Conservation (phyloP, 2,113 vertebrate species). For the Pelobates fuscus region DNA sequence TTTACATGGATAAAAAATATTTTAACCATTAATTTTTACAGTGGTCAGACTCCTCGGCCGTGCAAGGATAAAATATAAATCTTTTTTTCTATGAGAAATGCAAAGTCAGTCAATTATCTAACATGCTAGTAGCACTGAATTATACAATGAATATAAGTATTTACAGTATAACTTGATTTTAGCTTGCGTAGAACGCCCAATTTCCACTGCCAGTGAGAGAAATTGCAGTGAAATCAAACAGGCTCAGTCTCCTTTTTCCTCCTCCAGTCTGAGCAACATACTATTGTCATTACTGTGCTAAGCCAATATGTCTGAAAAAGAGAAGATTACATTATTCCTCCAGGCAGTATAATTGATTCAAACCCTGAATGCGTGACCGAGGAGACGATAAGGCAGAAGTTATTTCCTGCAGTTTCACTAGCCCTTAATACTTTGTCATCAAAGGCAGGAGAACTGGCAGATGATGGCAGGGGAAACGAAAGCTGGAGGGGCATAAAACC, state of each 20-base stretch:
- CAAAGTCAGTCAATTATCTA: too few species aligned
- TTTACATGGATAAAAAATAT: too few species aligned
- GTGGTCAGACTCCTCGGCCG: too few species aligned
- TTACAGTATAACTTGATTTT: neutral
- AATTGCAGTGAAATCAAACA: neutral
- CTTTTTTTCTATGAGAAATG: neutral
- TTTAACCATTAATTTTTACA: too few species aligned
- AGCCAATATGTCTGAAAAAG: conserved; percentile 36
- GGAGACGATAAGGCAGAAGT: conserved; percentile 21
- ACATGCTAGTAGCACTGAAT: neutral
- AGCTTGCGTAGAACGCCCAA: neutral
- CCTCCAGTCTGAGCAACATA: conserved; percentile 4
- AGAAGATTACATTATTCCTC: conserved; percentile 35
- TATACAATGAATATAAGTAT: neutral
- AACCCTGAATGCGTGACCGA: conserved; percentile 10
- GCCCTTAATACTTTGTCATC: conserved; percentile 17
- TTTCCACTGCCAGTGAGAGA: conserved; percentile 16
- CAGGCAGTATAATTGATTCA: conserved; percentile 27
- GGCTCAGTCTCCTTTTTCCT: neutral
- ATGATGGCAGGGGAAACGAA: neutral
- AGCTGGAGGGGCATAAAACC: too few species aligned
- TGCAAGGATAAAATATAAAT: neutral
- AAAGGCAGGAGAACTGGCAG: neutral
- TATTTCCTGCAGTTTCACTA: conserved; percentile 19
- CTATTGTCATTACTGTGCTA: conserved; percentile 20